Percentiles rank a stretch among this genome's conserved stretches.
Conservation (phyloP, 2,113 vertebrate genomes). For the Callipepla californica region DNA sequence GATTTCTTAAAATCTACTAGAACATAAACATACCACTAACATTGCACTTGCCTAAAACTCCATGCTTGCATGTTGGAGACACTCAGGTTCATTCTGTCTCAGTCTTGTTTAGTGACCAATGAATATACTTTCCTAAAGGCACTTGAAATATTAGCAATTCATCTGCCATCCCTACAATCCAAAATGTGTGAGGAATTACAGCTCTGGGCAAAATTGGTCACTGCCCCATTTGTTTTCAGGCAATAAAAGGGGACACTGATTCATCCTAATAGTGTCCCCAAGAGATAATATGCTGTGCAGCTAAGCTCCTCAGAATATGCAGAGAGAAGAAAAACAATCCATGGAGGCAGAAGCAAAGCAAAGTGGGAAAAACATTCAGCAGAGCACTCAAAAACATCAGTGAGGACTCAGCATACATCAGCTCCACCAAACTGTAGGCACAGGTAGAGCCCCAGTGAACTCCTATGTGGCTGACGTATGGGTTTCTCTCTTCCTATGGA, state of each 20-base stretch:
- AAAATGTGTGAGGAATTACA: not conserved
- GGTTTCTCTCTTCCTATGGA: not conserved
- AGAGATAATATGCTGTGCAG: not conserved
- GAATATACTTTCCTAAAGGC: not conserved
- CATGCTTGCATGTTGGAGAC: not conserved
- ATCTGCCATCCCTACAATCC: not conserved
- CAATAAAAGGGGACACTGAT: not conserved
- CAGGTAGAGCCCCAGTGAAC: fast-evolving
- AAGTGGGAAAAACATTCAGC: not conserved
- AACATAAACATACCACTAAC: not conserved
- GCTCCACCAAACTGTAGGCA: fast-evolving
- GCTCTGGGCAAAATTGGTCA: not conserved
- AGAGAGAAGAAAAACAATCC: not conserved
- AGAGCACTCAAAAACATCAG: not conserved
- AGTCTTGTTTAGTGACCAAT: not conserved
- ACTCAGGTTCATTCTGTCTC: not conserved
- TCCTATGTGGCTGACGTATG: not conserved
- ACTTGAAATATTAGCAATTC: not conserved
- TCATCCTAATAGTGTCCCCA: not conserved
- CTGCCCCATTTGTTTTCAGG: not conserved
- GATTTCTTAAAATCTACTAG: not conserved
- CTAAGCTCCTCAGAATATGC: not conserved
- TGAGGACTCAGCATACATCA: fast-evolving
- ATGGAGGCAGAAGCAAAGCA: fast-evolving
- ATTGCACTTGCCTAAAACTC: not conserved